These are phyloP conservation scores for Polia nebulosa DNA, from an alignment of 2,888 invertebrate species.

Conservation along the genomic window DNA sequence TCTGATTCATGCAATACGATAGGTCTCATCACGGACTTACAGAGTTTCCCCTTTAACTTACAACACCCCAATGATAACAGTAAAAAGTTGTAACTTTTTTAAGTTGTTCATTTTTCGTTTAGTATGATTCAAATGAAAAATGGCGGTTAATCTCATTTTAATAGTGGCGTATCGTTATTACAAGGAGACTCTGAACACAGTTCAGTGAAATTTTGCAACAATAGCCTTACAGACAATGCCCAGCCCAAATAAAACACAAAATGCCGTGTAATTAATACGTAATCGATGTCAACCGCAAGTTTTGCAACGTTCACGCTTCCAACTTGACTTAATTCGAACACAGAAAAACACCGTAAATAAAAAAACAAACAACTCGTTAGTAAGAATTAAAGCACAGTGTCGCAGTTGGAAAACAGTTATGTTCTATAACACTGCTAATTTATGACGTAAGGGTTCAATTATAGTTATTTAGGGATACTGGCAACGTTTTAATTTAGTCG, in stretches of 20 bases:
- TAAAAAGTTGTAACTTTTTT: too few species aligned
- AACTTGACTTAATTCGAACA: slow-evolving; percentile 43
- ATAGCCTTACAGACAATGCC: slow-evolving; percentile 58
- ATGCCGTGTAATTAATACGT: slow-evolving; percentile 72
- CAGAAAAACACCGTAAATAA: slow-evolving; percentile 34
- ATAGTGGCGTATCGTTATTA: slow-evolving; percentile 44
- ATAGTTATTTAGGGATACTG: slow-evolving; percentile 43
- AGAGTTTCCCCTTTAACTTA: too few species aligned
- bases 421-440: slow-evolving; percentile 26
- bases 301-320: slow-evolving; percentile 62
- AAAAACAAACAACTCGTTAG: slow-evolving; percentile 30
- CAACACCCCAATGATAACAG: too few species aligned
- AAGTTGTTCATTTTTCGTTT: too few species aligned
- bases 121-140: too few species aligned
- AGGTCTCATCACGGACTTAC: too few species aligned
- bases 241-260: slow-evolving; percentile 57
- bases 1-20: too few species aligned
- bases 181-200: slow-evolving; percentile 43
- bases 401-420: slow-evolving; percentile 42
- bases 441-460: slow-evolving; percentile 38
- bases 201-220: slow-evolving; percentile 56
- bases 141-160: slow-evolving; percentile 54
- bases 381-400: slow-evolving; percentile 37
- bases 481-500: slow-evolving; percentile 56
- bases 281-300: slow-evolving; percentile 68